phyloP scores from a whole-genome alignment of 2,797 vertebrate genomes.

The Xiphophorus birchmanni region DNA sequence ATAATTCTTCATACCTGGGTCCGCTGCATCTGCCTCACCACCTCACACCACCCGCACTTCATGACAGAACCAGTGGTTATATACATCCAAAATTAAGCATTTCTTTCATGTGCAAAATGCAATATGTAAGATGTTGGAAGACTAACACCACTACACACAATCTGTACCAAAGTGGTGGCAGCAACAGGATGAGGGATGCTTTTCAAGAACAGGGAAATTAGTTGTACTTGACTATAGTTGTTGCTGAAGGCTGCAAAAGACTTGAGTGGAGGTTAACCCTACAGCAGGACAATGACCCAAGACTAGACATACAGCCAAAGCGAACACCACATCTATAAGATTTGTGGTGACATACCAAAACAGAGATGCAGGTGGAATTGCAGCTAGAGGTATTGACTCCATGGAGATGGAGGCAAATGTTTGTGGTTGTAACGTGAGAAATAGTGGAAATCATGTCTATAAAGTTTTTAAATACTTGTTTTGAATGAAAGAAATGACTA shows the following conservation, averaged over 20 bases:
- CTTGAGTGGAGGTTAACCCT: neutral
- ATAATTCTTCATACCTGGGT: too few relatives aligned
- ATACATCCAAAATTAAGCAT: neutral
- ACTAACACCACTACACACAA: neutral
- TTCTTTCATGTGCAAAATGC: neutral
- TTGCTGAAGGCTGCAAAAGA: neutral
- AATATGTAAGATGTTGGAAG: neutral
- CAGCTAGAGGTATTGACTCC: neutral
- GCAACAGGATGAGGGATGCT: neutral
- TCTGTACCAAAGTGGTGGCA: neutral
- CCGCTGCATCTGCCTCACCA: too few relatives aligned
- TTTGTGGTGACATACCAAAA: neutral
- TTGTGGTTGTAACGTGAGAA: neutral
- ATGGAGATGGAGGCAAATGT: neutral
- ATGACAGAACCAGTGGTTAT: neutral
- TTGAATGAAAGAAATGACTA: neutral
- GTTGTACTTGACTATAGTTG: neutral
- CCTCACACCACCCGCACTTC: too few relatives aligned
- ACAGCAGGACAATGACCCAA: neutral
- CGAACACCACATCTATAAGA: neutral
- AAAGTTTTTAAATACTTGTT: neutral
- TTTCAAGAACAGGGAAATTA: neutral
- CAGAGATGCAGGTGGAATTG: neutral
- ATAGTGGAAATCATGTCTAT: neutral
- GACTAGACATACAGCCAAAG: neutral